phyloP scores from a whole-genome alignment of 2,113 vertebrate species.

The Psilopsiagon aymara region DNA sequence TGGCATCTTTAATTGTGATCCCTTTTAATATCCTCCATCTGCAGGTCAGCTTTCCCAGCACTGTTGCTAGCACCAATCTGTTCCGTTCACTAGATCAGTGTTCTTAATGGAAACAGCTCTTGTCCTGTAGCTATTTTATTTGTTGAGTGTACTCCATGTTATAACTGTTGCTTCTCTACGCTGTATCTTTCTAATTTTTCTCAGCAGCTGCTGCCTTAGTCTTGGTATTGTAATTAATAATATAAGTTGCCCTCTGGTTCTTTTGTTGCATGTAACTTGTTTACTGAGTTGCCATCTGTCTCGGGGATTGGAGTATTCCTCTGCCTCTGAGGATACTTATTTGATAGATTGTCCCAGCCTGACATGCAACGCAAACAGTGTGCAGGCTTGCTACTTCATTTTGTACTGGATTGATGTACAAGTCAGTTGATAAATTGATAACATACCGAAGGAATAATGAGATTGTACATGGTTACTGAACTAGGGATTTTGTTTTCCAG shows the following conservation, averaged over 20 bases:
- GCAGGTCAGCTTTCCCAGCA: background rate
- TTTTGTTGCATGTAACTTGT: background rate
- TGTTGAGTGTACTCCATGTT: background rate
- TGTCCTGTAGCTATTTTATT: background rate
- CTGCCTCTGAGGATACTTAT: background rate
- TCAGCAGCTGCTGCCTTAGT: background rate
- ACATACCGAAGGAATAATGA: background rate
- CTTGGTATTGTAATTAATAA: background rate
- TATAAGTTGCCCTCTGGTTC: background rate
- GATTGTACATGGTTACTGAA: background rate
- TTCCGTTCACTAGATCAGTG: background rate
- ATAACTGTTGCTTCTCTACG: background rate
- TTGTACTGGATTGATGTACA: background rate
- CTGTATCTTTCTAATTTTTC: background rate
- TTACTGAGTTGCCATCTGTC: background rate
- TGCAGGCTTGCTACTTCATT: background rate
- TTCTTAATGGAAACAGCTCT: background rate
- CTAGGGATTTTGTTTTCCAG: background rate
- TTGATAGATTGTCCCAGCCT: background rate
- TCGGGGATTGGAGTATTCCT: background rate
- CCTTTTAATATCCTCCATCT: background rate
- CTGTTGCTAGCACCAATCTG: fast-evolving
- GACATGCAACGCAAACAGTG: background rate
- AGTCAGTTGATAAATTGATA: background rate
- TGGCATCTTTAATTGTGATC: background rate